Base-by-base conservation (phyloP, 2,888 invertebrate genomes). In the Elysia crispata region DNA sequence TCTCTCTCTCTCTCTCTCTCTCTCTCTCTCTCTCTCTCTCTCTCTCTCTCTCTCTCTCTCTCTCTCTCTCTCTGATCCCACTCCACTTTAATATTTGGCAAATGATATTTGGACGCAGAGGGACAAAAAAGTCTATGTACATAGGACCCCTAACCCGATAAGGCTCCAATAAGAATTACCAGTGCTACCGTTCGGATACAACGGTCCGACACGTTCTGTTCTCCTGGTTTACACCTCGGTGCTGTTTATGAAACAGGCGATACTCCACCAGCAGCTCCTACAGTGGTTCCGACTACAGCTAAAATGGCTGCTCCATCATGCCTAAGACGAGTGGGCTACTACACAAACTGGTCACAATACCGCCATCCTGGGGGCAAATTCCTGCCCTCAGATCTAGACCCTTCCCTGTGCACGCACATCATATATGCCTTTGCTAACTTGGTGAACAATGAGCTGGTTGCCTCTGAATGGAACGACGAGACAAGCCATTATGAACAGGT, bases 391-490 rank as follows among this genome's bases (percentile, higher is more conserved):
- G 97, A 98, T 91, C 98, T 98, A 86, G 95, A 97, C 82, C 96
- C 98, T 0, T 96, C 97, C 91, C 94, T 98, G 50, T 99, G 99
- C 93, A 98, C 98, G 0, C 98, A 99, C 93, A 93, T 99, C 87
- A 96, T 99, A 89, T 99, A 97, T 93, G 97, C 98, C 23, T 99
- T 99, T 92, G 98, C 98, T 0, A 98, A 98, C 97, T 93, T 99
- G 92, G 98, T 98, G 93, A 97, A 97, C 90, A 97, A 97, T 85
- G 96, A 96, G 89, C 93, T 98, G 81, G 96, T 96, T 84, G 96
- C 97, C 31, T 97, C 97, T 91, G 98, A 98, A 92, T 95, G 96
- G 87, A 98, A 98, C 91, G 98, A 98, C 89, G 97, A 97, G 91
- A 77, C 78, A 31, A 83, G 82, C n/a, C n/a, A n/a, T n/a, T n/a